These are phyloP conservation scores for Diploscapter pachys DNA, from an alignment of 1,140 invertebrate species.

Conservation along the genomic window DNA sequence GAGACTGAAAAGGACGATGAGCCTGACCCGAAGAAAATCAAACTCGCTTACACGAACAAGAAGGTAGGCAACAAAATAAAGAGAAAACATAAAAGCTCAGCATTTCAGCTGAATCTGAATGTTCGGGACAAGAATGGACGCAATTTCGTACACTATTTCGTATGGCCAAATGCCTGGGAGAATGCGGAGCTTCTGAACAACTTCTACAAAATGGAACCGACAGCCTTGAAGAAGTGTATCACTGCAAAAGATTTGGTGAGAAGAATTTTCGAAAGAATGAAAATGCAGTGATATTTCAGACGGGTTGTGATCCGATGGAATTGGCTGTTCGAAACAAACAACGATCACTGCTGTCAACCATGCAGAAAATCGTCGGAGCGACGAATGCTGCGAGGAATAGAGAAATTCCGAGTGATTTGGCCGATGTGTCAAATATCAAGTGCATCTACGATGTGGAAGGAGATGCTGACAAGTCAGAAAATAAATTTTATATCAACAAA, in stretches of 20 bases:
- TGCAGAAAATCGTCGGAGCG: slow-evolving; percentile 22
- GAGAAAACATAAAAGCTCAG: slow-evolving; percentile 27
- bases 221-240: too few relatives aligned
- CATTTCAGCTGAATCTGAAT: slow-evolving; percentile 54
- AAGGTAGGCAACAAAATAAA: slow-evolving; percentile 3
- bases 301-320: slow-evolving; percentile 37
- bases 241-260: background rate
- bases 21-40: slow-evolving; percentile 8
- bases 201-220: background rate
- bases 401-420: background rate
- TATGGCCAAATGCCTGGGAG: slow-evolving; percentile 60
- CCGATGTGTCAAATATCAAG: background rate
- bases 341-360: slow-evolving; percentile 11
- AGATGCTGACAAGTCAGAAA: slow-evolving; percentile 3
- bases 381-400: slow-evolving; percentile 1
- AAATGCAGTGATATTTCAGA: slow-evolving; percentile 11
- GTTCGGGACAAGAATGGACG: slow-evolving; percentile 60
- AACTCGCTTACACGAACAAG: slow-evolving; percentile 12
- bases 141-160: slow-evolving; percentile 62
- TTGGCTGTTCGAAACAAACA: slow-evolving; percentile 28
- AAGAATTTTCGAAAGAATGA: slow-evolving; percentile 53
- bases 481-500: too few relatives aligned
- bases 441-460: slow-evolving; percentile 21
- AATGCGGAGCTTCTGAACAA: slow-evolving; percentile 52
- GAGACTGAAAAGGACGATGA: slow-evolving; percentile 12